phyloP scores from a whole-genome alignment of 1,140 invertebrate species.

The Charaxes varanes region DNA sequence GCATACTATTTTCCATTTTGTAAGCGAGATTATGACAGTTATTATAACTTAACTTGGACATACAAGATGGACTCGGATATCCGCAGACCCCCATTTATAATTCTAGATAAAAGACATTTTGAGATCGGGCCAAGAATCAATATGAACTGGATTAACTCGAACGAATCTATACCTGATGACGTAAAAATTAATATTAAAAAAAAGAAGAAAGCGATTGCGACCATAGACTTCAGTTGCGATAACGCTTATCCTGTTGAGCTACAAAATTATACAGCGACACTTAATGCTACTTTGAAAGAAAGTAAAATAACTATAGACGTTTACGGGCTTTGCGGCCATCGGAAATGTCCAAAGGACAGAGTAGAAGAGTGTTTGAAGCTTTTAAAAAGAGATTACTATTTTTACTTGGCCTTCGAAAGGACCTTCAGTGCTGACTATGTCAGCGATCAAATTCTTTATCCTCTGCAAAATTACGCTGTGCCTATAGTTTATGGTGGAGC shows the following conservation, averaged over 20 bases:
- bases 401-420: slow-evolving; percentile 55
- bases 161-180: slow-evolving; percentile 23
- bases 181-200: slow-evolving; percentile 26
- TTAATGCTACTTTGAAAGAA: slow-evolving; percentile 27
- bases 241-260: too few species aligned
- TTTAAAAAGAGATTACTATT: slow-evolving; percentile 42
- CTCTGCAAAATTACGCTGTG: slow-evolving; percentile 39
- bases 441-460: slow-evolving; percentile 40
- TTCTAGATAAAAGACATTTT: slow-evolving; percentile 32
- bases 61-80: slow-evolving; percentile 50
- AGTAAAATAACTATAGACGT: slow-evolving; percentile 36
- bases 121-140: slow-evolving; percentile 39
- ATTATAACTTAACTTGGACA: slow-evolving; percentile 46
- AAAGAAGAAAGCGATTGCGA: slow-evolving; percentile 45
- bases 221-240: too few species aligned
- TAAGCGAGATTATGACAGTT: slow-evolving; percentile 29
- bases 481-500: slow-evolving; percentile 51
- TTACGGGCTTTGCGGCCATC: slow-evolving; percentile 42
- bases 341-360: slow-evolving; percentile 31
- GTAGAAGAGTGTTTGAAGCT: slow-evolving; percentile 38
- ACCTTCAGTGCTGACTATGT: slow-evolving; percentile 43
- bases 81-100: slow-evolving; percentile 24
- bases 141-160: slow-evolving; percentile 40
- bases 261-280: too few species aligned
- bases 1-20: slow-evolving; percentile 35